These are phyloP conservation scores for Glyptemys insculpta DNA, from an alignment of 2,797 vertebrate genomes.

Conservation along the genomic window DNA sequence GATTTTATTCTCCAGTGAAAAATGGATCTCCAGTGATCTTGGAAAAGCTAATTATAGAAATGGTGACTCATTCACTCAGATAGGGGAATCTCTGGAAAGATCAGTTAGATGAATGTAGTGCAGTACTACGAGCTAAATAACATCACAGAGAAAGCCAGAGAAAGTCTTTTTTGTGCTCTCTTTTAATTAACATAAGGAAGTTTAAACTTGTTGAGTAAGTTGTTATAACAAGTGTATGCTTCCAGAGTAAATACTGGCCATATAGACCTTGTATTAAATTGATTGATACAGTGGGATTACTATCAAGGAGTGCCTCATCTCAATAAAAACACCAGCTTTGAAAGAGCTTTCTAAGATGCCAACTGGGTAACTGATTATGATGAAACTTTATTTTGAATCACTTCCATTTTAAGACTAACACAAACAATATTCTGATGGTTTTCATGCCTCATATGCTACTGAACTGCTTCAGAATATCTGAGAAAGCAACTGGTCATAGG, in stretches of 20 bases:
- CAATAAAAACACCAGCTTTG: neutral
- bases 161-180: neutral
- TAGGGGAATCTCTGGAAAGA: slow-evolving; percentile 4
- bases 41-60: slow-evolving; percentile 60
- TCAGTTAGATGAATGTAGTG: slow-evolving; percentile 15
- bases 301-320: neutral
- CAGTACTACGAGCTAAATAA: slow-evolving; percentile 4
- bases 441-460: neutral
- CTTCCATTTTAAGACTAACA: neutral
- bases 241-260: neutral
- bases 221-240: neutral
- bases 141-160: neutral
- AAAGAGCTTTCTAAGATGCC: slow-evolving; percentile 4
- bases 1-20: slow-evolving; percentile 61
- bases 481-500: neutral
- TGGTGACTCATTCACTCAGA: slow-evolving; percentile 55
- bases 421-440: neutral
- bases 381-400: neutral
- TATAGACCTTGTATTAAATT: neutral
- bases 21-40: slow-evolving; percentile 9
- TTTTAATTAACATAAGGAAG: neutral
- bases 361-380: slow-evolving; percentile 7
- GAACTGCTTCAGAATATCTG: neutral
- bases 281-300: neutral
- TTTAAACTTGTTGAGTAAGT: neutral